A percentile compares a stretch with the other conserved stretches of the same genome.
phyloP scores from a whole-genome alignment of 2,888 invertebrate species.

The Plusia festucae region DNA sequence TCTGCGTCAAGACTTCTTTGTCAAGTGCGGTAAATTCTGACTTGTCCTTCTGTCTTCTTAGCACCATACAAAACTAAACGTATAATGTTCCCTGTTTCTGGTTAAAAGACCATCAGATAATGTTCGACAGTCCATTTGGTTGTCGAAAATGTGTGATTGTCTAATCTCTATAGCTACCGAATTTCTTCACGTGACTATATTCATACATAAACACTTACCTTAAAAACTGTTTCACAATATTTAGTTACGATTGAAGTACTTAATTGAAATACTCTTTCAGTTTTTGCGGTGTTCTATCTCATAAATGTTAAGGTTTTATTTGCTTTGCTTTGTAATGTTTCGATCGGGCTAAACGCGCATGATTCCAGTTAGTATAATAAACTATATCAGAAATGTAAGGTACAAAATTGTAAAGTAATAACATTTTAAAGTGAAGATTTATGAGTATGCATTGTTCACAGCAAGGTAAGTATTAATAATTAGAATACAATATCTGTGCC shows the following conservation, averaged over 20 bases:
- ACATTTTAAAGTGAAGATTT: background rate
- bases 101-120: background rate
- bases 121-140: background rate
- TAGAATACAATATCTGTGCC: background rate
- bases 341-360: constrained; percentile 41
- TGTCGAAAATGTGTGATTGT: background rate
- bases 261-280: constrained; percentile 38
- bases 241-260: constrained; percentile 27
- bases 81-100: too few relatives aligned
- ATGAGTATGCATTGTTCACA: constrained; percentile 6
- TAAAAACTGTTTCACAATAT: constrained; percentile 24
- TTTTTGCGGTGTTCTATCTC: constrained; percentile 56
- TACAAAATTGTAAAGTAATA: background rate
- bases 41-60: too few relatives aligned
- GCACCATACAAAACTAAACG: too few relatives aligned
- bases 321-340: constrained; percentile 19
- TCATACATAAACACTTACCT: constrained; percentile 9
- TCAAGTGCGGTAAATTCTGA: background rate
- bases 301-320: constrained; percentile 18
- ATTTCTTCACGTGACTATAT: background rate
- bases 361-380: constrained; percentile 10
- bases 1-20: too few relatives aligned
- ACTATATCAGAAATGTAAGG: background rate
- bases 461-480: constrained; percentile 24
- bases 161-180: background rate